Base-by-base conservation (phyloP, 2,113 vertebrate species). In the Colinus virginianus region DNA sequence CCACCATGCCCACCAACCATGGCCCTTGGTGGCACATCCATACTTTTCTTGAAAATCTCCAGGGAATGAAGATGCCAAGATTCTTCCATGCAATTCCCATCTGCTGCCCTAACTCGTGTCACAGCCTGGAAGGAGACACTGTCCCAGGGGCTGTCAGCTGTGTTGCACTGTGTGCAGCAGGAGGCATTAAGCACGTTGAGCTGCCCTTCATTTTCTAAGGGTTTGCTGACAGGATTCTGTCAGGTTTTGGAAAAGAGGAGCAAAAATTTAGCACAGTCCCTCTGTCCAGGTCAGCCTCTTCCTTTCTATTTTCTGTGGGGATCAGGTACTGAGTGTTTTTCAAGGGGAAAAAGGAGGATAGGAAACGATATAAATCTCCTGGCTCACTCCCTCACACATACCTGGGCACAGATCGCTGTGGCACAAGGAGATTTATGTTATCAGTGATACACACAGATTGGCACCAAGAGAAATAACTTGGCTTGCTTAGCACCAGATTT, bases 121-220 rank as follows among this genome's bases (percentile, higher is more conserved):
- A 8, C 7, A 43, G n/a, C 26, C 13, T 26, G 9, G 11, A 10
- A 20, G 18, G 12, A 7, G 5, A 17, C 12, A 13, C 30, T 3
- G 21, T 20, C 2, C 25, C 1, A 1, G 13, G 17, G 9, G 40
- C 23, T 28, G 21, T 7, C 25, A 3, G 22, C 17, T 6, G 5
- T n/a, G 34, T 53, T 53, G 42, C 30, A 2, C 32, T 66, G 79
- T 32, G 1, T 0, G 28, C 59, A 48, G 62, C 14, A 40, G 1
- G 4, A 28, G 20, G 9, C 17, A 3, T 13, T 2, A 0, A 0
- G 8, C 1, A 1, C 45, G 84, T 55, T 19, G 25, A 79, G 61
- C 49, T 45, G 26, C 46, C 38, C 78, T 53, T 32, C 28, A 55
- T 74, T 38, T 77, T 30, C 64, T 20, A 21, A 34, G 23, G 13